Percentiles rank a stretch among this genome's conserved stretches.
Conservation (phyloP, 2,113 vertebrate species). For the Prietella phreatophila region DNA sequence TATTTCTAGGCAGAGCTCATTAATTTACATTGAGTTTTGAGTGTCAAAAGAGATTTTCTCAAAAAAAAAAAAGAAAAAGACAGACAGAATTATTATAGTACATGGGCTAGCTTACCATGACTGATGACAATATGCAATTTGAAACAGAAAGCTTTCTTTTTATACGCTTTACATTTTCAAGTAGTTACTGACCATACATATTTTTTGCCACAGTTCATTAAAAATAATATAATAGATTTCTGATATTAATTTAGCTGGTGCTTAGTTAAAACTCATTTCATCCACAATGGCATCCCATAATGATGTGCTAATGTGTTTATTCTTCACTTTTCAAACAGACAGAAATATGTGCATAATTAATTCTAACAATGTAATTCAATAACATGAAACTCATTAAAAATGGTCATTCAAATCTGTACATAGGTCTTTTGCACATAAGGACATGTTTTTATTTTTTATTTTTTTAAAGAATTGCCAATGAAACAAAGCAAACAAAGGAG, state of each 20-base stretch:
- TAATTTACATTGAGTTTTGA: background rate
- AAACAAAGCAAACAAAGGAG: slow-evolving; percentile 71
- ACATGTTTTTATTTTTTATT: slow-evolving; percentile 64
- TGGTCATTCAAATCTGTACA: slow-evolving; percentile 78
- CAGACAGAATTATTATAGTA: background rate
- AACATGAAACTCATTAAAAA: slow-evolving; percentile 75
- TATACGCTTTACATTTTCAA: background rate
- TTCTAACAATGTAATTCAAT: slow-evolving; percentile 77
- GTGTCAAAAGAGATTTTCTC: background rate
- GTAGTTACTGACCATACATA: background rate
- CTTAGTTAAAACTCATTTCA: background rate
- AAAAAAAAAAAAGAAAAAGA: background rate
- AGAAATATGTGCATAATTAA: slow-evolving; percentile 1
- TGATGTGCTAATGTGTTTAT: background rate
- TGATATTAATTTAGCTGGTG: background rate
- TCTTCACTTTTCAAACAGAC: slow-evolving; percentile 13
- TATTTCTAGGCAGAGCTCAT: background rate
- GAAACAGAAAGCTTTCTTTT: background rate
- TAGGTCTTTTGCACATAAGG: slow-evolving; percentile 79
- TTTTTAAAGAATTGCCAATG: slow-evolving; percentile 62
- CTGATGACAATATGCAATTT: background rate
- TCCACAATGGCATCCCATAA: background rate
- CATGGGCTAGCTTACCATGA: no score
- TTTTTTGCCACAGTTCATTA: background rate
- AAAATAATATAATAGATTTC: background rate